These are phyloP conservation scores for Alethe castanea DNA, from an alignment of 2,113 vertebrate genomes.

Conservation along the genomic window DNA sequence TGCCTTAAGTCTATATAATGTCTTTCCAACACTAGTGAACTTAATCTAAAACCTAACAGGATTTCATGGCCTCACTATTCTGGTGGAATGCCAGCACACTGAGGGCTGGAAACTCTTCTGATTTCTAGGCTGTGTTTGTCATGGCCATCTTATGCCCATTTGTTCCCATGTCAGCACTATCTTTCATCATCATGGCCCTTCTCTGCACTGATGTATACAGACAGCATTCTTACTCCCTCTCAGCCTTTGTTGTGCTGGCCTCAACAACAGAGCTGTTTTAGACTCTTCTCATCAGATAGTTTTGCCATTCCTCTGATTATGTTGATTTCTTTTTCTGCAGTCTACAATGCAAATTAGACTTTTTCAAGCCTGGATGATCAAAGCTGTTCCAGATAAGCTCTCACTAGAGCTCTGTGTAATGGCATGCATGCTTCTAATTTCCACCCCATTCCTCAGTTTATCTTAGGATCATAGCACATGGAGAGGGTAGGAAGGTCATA, in stretches of 20 bases:
- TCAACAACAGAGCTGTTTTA: not conserved
- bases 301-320: conserved; percentile 21
- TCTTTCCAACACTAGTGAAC: not conserved
- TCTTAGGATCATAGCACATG: conserved; percentile 41
- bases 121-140: not conserved
- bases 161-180: not conserved
- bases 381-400: conserved; percentile 43
- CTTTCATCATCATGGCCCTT: not conserved
- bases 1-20: not conserved
- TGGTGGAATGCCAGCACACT: not conserved
- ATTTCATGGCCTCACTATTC: not conserved
- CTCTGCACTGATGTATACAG: not conserved
- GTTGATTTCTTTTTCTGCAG: not conserved
- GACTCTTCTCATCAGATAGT: not conserved
- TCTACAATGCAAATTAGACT: conserved; percentile 40
- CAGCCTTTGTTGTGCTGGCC: not conserved
- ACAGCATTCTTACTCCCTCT: not conserved
- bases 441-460: conserved; percentile 36
- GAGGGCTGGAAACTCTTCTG: not conserved
- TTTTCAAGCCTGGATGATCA: conserved; percentile 37
- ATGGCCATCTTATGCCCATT: not conserved
- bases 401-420: conserved; percentile 1
- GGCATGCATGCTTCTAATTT: conserved; percentile 37
- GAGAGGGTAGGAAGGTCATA: conserved; percentile 18
- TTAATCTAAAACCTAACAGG: not conserved